These are phyloP conservation scores for Harpagoxenus sublaevis DNA, from an alignment of 2,888 invertebrate genomes.

Conservation along the genomic window DNA sequence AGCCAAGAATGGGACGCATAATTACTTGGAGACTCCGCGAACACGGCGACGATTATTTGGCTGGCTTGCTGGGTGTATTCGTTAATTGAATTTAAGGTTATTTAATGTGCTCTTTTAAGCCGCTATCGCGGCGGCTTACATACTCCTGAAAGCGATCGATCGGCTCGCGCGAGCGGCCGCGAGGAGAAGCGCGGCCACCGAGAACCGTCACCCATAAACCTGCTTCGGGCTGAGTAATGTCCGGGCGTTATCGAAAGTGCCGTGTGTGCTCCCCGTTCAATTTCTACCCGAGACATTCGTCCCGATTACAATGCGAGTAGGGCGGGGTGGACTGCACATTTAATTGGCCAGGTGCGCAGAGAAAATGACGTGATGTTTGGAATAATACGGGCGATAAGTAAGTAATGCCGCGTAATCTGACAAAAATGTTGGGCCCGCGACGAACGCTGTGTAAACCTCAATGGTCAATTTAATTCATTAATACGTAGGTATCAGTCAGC, in stretches of 20 bases:
- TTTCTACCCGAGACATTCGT: constrained; percentile 69
- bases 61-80: constrained; percentile 79
- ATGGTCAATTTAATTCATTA: constrained; percentile 32
- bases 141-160: constrained; percentile 73
- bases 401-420: constrained; percentile 43
- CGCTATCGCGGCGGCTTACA: constrained; percentile 69
- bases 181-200: constrained; percentile 32
- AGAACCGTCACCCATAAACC: constrained; percentile 74
- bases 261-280: constrained; percentile 60
- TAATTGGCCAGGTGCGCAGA: constrained; percentile 67
- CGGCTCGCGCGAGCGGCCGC: constrained; percentile 55
- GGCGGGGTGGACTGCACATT: constrained; percentile 59
- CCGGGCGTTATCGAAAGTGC: constrained; percentile 73
- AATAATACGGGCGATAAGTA: constrained; percentile 50
- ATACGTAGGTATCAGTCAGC: background rate
- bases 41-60: constrained; percentile 78
- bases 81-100: constrained; percentile 85
- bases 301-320: constrained; percentile 70
- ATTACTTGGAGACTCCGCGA: constrained; percentile 82
- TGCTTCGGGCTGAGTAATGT: constrained; percentile 74
- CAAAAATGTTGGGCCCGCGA: constrained; percentile 22
- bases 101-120: constrained; percentile 83
- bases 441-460: constrained; percentile 11
- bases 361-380: constrained; percentile 42
- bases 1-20: constrained; percentile 67